Evolutionary conservation across 2,797 vertebrate species (phyloP).

Genomic region (Lerista edwardsae): DNA sequence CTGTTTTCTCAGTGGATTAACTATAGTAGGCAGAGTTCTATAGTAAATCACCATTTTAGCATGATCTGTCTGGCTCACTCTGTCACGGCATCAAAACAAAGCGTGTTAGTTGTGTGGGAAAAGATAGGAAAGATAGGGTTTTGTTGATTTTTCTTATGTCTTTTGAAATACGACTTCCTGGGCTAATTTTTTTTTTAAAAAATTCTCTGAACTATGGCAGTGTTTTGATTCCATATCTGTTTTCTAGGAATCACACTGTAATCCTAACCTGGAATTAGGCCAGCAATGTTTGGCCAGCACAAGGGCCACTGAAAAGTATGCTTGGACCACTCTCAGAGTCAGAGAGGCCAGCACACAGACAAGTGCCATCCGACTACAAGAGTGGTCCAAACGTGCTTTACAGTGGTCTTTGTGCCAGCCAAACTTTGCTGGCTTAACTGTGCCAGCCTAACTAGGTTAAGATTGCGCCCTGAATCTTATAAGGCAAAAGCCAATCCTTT

Average conservation of each 20-base stretch:
- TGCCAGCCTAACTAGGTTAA: no score
- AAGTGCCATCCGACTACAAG: no score
- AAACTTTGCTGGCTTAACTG: no score
- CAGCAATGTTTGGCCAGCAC: no score
- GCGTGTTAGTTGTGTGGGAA: conserved; percentile 5
- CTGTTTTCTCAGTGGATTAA: conserved; percentile 56
- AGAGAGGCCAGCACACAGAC: no score
- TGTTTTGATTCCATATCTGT: not conserved
- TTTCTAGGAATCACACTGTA: not conserved
- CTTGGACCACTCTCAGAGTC: no score
- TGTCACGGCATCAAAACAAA: conserved; percentile 32
- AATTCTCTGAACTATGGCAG: not conserved
- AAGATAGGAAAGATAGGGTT: not conserved
- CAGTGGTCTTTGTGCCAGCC: no score
- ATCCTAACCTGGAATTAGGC: no score
- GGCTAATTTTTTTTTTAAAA: not conserved
- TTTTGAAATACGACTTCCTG: not conserved
- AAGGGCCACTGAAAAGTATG: no score
- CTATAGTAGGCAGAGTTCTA: conserved; percentile 22
- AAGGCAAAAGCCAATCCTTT: not conserved
- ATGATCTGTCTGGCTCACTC: conserved; percentile 32
- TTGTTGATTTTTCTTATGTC: not conserved
- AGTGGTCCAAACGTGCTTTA: no score
- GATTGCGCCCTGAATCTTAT: conserved; percentile 9
- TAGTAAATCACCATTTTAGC: conserved; percentile 40